phyloP scores from a whole-genome alignment of 2,888 invertebrate species.

The Sphaerophoria rueppellii region DNA sequence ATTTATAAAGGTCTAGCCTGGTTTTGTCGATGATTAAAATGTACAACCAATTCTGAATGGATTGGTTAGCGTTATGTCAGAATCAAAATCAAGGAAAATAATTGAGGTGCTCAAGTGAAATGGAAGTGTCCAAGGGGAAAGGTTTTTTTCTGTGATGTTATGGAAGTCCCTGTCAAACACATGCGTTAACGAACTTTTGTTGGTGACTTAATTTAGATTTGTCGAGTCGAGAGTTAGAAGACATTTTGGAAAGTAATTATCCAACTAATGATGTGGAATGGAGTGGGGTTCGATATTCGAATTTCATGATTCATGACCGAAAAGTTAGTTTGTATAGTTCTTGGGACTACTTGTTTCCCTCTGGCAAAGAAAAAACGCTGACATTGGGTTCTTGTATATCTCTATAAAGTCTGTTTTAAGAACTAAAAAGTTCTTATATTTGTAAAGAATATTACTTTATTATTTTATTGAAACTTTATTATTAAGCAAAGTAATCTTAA shows the following conservation, averaged over 20 bases:
- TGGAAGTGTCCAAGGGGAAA: conserved; percentile 60
- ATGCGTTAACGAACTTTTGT: conserved; percentile 39
- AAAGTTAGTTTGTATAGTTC: too few species aligned
- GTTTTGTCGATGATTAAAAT: conserved; percentile 59
- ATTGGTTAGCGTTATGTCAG: conserved; percentile 53
- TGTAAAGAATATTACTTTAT: too few species aligned
- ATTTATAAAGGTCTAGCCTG: conserved; percentile 6
- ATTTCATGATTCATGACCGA: not conserved
- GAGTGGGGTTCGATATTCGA: not conserved
- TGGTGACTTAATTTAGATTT: conserved; percentile 67
- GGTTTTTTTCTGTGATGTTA: conserved; percentile 5
- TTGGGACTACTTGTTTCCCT: too few species aligned
- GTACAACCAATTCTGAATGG: conserved; percentile 18
- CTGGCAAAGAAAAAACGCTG: too few species aligned
- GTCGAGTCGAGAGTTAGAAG: conserved; percentile 7
- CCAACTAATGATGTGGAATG: conserved; percentile 65
- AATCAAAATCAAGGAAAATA: conserved; percentile 65
- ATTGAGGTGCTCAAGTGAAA: conserved; percentile 71
- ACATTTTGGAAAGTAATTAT: conserved; percentile 65
- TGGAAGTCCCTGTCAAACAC: conserved; percentile 53
- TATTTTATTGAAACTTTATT: too few species aligned
- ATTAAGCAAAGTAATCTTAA: too few species aligned
- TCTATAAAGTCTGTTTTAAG: too few species aligned
- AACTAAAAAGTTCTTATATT: too few species aligned
- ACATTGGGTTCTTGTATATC: too few species aligned